Evolutionary conservation across 1,140 invertebrate genomes (phyloP).

Genomic region (Trichomalopsis sarcophagae): DNA sequence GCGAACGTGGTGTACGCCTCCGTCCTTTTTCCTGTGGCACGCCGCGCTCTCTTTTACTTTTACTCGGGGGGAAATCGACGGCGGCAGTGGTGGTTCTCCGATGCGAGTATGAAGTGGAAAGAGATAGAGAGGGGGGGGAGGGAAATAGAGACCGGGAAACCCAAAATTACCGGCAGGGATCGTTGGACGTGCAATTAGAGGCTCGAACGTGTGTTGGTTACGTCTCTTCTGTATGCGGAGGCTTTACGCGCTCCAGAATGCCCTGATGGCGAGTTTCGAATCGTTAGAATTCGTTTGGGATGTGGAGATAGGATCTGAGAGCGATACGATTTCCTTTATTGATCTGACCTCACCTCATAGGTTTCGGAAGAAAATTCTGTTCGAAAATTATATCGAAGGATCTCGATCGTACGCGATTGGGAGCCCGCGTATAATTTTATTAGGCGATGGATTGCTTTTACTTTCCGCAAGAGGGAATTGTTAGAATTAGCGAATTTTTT

Average conservation of each 20-base stretch:
- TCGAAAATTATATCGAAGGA: not conserved
- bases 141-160: slow-evolving; percentile 28
- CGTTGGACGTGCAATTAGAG: slow-evolving; percentile 46
- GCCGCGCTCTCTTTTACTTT: slow-evolving; percentile 45
- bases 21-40: not conserved
- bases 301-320: not conserved
- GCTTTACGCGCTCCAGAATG: not conserved
- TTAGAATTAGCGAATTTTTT: not conserved
- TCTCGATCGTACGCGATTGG: not conserved
- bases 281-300: not conserved
- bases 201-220: slow-evolving; percentile 11
- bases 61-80: slow-evolving; percentile 45
- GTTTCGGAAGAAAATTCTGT: not conserved
- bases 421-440: not conserved
- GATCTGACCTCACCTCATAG: not conserved
- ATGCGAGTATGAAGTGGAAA: not conserved
- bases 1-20: not conserved
- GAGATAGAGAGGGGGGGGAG: not conserved
- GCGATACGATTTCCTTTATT: not conserved
- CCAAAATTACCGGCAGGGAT: slow-evolving; percentile 38
- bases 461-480: not conserved
- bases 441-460: not conserved
- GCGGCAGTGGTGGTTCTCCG: no score
- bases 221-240: not conserved
- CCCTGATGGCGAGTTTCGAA: not conserved